Percentiles rank a stretch among this genome's conserved stretches.
Conservation (phyloP, 2,113 vertebrate genomes). For the Rana temporaria region DNA sequence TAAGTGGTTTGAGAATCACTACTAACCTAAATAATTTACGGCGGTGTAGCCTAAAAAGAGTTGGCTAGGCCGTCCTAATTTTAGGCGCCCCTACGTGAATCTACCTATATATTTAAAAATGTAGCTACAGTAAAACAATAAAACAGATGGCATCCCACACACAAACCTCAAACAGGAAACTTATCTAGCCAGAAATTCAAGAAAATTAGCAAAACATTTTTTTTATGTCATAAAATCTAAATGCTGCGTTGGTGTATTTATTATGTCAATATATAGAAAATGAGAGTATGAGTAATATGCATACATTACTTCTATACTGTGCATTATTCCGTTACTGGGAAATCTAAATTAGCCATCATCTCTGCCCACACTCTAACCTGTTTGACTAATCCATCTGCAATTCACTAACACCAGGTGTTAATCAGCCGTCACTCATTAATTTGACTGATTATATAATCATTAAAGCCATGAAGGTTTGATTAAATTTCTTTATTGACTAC, state of each 20-base stretch:
- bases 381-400: slow-evolving; percentile 59
- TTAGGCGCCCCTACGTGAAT: too few species aligned
- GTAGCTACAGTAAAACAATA: slow-evolving; percentile 7
- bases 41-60: too few species aligned
- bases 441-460: slow-evolving; percentile 68
- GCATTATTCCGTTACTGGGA: slow-evolving; percentile 18
- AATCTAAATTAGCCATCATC: slow-evolving; percentile 42
- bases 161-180: slow-evolving; percentile 18
- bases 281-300: slow-evolving; percentile 23
- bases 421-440: slow-evolving; percentile 65
- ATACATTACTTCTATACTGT: slow-evolving; percentile 28
- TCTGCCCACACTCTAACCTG: slow-evolving; percentile 61
- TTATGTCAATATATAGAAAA: slow-evolving; percentile 39
- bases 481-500: slow-evolving; percentile 44
- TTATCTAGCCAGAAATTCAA: background rate
- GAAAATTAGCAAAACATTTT: slow-evolving; percentile 20
- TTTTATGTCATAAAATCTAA: slow-evolving; percentile 29
- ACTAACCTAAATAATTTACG: too few species aligned
- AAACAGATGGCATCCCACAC: slow-evolving; percentile 22
- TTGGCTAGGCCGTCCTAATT: too few species aligned
- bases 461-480: slow-evolving; percentile 65
- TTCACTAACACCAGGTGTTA: slow-evolving; percentile 62
- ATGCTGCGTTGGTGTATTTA: slow-evolving; percentile 37
- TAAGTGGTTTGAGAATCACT: too few species aligned
- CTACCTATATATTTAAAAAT: slow-evolving; percentile 6